These are phyloP conservation scores for Catharus bicknelli DNA, from an alignment of 2,113 vertebrate species.

Conservation along the genomic window DNA sequence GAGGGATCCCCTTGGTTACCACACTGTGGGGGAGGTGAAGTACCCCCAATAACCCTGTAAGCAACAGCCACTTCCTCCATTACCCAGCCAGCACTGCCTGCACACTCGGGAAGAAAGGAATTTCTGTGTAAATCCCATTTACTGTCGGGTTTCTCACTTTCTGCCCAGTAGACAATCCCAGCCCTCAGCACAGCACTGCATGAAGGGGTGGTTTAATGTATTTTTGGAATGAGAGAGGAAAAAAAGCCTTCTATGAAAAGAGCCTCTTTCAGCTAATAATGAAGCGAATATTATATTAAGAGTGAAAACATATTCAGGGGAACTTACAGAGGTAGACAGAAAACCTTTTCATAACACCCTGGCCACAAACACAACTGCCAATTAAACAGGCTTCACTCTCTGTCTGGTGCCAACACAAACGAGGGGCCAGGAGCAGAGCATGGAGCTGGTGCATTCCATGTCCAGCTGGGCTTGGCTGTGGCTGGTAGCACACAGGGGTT, in stretches of 20 bases:
- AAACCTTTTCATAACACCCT: slow-evolving; percentile 74
- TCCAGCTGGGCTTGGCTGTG: neutral
- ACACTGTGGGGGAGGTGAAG: accelerated
- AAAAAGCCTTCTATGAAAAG: slow-evolving; percentile 44
- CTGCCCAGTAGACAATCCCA: slow-evolving; percentile 54
- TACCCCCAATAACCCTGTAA: neutral
- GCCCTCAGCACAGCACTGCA: neutral
- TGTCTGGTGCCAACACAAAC: slow-evolving; percentile 74
- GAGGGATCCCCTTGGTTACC: neutral
- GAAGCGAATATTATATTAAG: slow-evolving; percentile 76
- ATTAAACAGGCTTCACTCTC: slow-evolving; percentile 28
- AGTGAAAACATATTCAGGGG: slow-evolving; percentile 66
- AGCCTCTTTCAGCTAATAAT: slow-evolving; percentile 73
- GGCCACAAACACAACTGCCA: slow-evolving; percentile 68
- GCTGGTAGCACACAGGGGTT: slow-evolving; percentile 2
- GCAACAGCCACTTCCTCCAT: neutral
- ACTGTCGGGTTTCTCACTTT: slow-evolving; percentile 53
- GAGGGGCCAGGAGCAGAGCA: neutral
- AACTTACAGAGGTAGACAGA: slow-evolving; percentile 72
- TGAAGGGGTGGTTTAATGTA: slow-evolving; percentile 46
- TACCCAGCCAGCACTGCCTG: neutral
- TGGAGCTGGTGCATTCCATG: accelerated
- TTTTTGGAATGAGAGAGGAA: slow-evolving; percentile 57
- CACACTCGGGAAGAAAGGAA: slow-evolving; percentile 54
- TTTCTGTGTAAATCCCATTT: slow-evolving; percentile 61